A percentile compares a stretch with the other conserved stretches of the same genome.
Conservation (phyloP, 2,888 invertebrate genomes). For the Drosophila multiciliata region DNA sequence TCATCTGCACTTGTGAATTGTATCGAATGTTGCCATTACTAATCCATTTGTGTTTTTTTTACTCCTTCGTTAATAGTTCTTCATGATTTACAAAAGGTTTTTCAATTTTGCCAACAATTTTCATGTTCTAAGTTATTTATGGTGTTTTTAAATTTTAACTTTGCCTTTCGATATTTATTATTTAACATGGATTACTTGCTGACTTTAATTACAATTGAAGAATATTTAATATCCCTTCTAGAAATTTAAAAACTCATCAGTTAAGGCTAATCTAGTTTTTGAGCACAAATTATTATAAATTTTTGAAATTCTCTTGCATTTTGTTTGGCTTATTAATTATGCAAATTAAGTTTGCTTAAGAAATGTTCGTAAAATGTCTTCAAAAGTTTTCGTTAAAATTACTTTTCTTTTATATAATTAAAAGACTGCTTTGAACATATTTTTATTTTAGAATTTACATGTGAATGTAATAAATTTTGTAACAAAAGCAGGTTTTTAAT, state of each 20-base stretch:
- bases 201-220: neutral
- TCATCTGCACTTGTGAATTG: slow-evolving; percentile 25
- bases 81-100: neutral
- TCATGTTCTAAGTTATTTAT: neutral
- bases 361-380: neutral
- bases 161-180: neutral
- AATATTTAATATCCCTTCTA: neutral
- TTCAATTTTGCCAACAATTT: neutral
- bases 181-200: neutral
- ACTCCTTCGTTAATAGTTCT: slow-evolving; percentile 1
- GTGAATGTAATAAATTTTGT: neutral
- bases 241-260: neutral
- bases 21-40: slow-evolving; percentile 17
- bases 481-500: neutral
- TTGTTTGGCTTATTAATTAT: slow-evolving; percentile 2
- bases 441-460: neutral
- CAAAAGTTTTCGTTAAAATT: neutral
- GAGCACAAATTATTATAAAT: neutral
- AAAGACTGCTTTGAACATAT: neutral
- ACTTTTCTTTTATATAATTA: neutral
- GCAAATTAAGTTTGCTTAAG: neutral
- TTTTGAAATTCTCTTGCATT: neutral
- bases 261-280: neutral
- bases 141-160: neutral
- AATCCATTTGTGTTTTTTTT: slow-evolving; percentile 27